A percentile compares a stretch with the other conserved stretches of the same genome.
Evolutionary conservation across 2,113 vertebrate species (phyloP).

Genomic region (Neoarius graeffei): DNA sequence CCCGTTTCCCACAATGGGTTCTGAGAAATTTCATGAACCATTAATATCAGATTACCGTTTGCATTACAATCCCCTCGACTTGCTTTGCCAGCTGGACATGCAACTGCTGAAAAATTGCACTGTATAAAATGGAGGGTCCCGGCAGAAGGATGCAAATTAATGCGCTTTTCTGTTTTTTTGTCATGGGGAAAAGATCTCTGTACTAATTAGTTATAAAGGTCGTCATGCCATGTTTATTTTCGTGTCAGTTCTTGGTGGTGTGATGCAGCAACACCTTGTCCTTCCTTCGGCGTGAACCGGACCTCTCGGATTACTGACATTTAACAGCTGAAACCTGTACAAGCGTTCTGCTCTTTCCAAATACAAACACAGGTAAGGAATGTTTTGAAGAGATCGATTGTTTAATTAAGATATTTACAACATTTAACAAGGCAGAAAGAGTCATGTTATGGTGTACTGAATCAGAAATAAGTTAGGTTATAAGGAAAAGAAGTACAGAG

Average conservation of each 20-base stretch:
- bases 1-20: not conserved
- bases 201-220: slow-evolving; percentile 79
- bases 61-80: not conserved
- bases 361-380: slow-evolving; percentile 37
- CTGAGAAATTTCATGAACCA: not conserved
- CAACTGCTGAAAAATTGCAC: slow-evolving; percentile 25
- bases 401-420: slow-evolving; percentile 74
- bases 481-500: slow-evolving; percentile 33
- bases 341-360: not conserved
- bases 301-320: too few relatives aligned
- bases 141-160: slow-evolving; percentile 57
- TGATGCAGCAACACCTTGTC: not conserved
- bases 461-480: slow-evolving; percentile 48
- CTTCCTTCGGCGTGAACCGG: not conserved
- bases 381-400: slow-evolving; percentile 51
- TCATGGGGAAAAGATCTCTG: slow-evolving; percentile 66
- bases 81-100: not conserved
- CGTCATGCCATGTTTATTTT: slow-evolving; percentile 63
- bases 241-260: not conserved
- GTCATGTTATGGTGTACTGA: slow-evolving; percentile 55
- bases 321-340: not conserved
- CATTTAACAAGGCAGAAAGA: slow-evolving; percentile 60
- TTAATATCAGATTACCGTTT: not conserved
- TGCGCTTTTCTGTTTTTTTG: slow-evolving; percentile 71
- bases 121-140: not conserved